phyloP scores from a whole-genome alignment of 2,113 vertebrate species.

The Globicephala melas region DNA sequence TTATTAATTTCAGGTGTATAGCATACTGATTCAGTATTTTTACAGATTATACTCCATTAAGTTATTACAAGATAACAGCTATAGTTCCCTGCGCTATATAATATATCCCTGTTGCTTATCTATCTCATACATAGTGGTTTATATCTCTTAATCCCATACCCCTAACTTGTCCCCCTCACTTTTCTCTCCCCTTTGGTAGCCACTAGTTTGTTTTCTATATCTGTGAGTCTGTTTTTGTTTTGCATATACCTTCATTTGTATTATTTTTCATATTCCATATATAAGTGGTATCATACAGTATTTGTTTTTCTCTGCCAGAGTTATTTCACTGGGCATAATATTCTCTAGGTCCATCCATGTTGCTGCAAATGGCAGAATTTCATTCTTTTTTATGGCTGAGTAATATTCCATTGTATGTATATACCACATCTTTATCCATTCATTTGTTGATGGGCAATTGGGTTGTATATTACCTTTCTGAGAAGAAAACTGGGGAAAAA shows the following conservation, averaged over 20 bases:
- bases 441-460: not conserved
- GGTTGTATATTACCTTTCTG: not conserved
- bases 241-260: not conserved
- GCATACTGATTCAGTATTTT: not conserved
- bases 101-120: not conserved
- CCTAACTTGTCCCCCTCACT: not conserved
- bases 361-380: not conserved
- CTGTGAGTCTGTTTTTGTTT: not conserved
- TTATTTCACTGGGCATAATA: not conserved
- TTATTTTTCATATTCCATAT: not conserved
- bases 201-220: not conserved
- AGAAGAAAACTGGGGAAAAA: not conserved
- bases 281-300: not conserved
- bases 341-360: not conserved
- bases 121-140: not conserved
- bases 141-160: not conserved
- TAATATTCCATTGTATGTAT: not conserved
- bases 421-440: not conserved
- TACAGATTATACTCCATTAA: not conserved
- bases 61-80: not conserved
- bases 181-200: not conserved
- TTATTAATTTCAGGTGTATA: not conserved
- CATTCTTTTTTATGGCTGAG: not conserved
- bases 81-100: not conserved
- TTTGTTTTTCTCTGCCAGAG: not conserved